Evolutionary conservation across 2,797 vertebrate species (phyloP).

Genomic region (Enteromius treurensis): DNA sequence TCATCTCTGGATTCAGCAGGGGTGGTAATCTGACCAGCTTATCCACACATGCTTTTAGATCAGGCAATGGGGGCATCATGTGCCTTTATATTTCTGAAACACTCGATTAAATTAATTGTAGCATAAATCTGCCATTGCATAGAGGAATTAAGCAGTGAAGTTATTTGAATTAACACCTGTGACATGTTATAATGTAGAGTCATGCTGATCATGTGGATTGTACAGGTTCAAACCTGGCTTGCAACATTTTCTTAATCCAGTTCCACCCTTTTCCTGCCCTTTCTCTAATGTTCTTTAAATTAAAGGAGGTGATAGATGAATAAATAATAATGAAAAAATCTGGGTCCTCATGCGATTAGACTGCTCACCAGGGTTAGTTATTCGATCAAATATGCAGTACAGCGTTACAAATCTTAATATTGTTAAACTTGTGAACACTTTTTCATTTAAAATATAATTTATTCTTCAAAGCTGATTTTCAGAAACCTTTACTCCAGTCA

Average conservation of each 20-base stretch:
- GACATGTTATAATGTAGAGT: not conserved
- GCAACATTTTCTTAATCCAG: not conserved
- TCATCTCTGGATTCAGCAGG: slow-evolving; percentile 27
- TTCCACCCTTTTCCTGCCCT: not conserved
- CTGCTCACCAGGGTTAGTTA: not conserved
- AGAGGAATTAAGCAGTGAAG: not conserved
- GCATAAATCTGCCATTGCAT: not conserved
- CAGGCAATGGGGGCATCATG: slow-evolving; percentile 36
- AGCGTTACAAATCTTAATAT: not conserved
- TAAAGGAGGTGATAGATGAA: not conserved
- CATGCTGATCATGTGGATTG: not conserved
- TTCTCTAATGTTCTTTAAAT: not conserved
- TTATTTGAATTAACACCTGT: not conserved
- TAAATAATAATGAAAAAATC: not conserved
- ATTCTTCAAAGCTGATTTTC: not conserved
- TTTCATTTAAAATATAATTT: not conserved
- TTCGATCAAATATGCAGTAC: not conserved
- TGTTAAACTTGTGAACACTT: not conserved
- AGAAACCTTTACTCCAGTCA: not conserved
- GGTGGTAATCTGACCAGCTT: slow-evolving; percentile 32
- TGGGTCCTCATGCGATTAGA: not conserved
- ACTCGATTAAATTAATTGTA: not conserved
- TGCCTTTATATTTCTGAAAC: not conserved
- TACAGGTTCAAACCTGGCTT: not conserved
- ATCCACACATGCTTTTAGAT: slow-evolving; percentile 42